Base-by-base conservation (phyloP, 2,797 vertebrate species). In the Ptychadena robeensis region DNA sequence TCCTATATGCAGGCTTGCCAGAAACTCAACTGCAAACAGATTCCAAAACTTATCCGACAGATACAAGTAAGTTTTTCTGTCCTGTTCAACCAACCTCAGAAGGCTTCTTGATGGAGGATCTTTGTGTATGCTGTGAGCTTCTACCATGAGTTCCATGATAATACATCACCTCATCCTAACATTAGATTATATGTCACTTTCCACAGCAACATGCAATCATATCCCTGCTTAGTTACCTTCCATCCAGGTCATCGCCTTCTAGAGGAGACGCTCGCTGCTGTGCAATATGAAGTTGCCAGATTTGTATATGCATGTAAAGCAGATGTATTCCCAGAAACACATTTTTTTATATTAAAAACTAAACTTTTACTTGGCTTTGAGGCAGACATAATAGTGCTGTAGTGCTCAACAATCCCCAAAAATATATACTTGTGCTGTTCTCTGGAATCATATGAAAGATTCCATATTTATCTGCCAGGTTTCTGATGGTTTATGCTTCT, bases 11-110 rank as follows among this genome's bases (percentile, higher is more conserved):
- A 95, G 79, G 94, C 96, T 89, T 98, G 97, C 91, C 96, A 96
- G 93, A 98, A 98, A 82, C 94, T 98, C 82, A 97, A 94, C 93
- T 97, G 96, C 92, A 96, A 96, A 79, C 95, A 96, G 86, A 96
- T 97, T 38, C 91, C 95, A 81, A 97, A 96, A 91, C 95, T 98
- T 81, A 94, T 98, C 86, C 93, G 93, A 87, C 97, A 98, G 92
- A 95, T 98, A 66, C 96, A 98, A 96, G 97, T 98, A 90, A 0
- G 57, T 48, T 9, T 2, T 2, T 40, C 4, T 15, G 12, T 8
- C 4, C 4, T 5, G n/a, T 69, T 25, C 2, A 40, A n/a, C 25
- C 3, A 9, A 27, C 67, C 3, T 25, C n/a, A 37, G 35, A 37
- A 6, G 1, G 32, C 38, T 37, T 12, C 53, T 53, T 11, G 18